Evolutionary conservation across 2,888 invertebrate species (phyloP).

Genomic region (Harmothoe impar): DNA sequence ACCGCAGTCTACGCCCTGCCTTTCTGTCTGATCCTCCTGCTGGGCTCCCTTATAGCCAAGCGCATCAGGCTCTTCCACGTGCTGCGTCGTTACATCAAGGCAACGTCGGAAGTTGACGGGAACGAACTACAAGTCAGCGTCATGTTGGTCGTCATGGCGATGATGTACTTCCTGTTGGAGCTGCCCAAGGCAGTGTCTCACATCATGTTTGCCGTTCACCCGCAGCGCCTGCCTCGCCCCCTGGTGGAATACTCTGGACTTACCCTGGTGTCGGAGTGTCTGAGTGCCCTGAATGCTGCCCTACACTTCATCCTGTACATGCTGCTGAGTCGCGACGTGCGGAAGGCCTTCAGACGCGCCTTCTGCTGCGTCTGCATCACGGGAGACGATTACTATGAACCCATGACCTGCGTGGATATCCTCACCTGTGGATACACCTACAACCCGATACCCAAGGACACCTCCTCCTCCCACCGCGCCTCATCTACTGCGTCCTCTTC

Average conservation of each 20-base stretch:
- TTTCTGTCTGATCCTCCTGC: slow-evolving; percentile 56
- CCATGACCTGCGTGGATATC: slow-evolving; percentile 52
- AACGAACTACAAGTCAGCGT: slow-evolving; percentile 46
- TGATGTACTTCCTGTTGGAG: slow-evolving; percentile 59
- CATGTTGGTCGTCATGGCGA: slow-evolving; percentile 57
- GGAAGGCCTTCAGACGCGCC: slow-evolving; percentile 66
- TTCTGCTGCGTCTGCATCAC: slow-evolving; percentile 66
- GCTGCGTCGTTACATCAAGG: neutral
- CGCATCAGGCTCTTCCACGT: slow-evolving; percentile 16
- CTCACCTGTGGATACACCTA: slow-evolving; percentile 14
- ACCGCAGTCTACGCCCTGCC: slow-evolving; percentile 63
- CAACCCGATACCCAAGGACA: slow-evolving; percentile 2
- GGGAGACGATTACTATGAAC: slow-evolving; percentile 63
- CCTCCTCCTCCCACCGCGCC: neutral
- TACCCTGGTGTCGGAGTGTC: slow-evolving; percentile 62
- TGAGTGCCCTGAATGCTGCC: slow-evolving; percentile 62
- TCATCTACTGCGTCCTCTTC: neutral
- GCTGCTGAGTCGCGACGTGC: slow-evolving; percentile 64
- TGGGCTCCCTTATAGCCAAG: slow-evolving; percentile 40
- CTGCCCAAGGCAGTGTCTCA: slow-evolving; percentile 59
- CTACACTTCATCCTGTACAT: slow-evolving; percentile 63
- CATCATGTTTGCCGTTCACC: neutral
- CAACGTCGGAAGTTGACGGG: slow-evolving; percentile 49
- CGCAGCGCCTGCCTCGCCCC: neutral
- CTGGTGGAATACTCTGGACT: slow-evolving; percentile 41